Evolutionary conservation across 2,888 invertebrate species (phyloP).

Genomic region (Spisula solida): DNA sequence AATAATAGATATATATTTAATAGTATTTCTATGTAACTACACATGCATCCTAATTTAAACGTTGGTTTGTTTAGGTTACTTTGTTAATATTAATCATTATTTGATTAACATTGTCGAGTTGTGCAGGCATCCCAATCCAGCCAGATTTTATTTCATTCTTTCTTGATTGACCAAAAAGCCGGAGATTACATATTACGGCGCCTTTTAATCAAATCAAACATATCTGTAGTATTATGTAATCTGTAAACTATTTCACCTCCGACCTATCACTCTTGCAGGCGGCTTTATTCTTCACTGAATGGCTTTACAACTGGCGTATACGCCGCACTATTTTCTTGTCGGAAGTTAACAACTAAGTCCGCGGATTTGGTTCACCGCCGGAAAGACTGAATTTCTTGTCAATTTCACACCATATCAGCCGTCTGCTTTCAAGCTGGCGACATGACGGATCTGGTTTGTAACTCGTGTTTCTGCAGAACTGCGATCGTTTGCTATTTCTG

Average conservation of each 20-base stretch:
- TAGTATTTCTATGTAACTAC: background rate
- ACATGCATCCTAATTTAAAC: background rate
- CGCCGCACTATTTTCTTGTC: conserved; percentile 48
- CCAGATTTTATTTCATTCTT: conserved; percentile 45
- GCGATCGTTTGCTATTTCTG: conserved; percentile 15
- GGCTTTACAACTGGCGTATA: conserved; percentile 43
- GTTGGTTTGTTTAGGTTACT: background rate
- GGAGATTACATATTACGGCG: conserved; percentile 56
- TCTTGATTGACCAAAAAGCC: conserved; percentile 50
- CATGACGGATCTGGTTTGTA: conserved; percentile 22
- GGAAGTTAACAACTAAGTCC: conserved; percentile 50
- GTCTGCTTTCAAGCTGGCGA: conserved; percentile 56
- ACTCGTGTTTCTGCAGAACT: conserved; percentile 16
- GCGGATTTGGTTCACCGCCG: conserved; percentile 52
- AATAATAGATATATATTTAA: background rate
- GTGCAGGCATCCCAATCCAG: conserved; percentile 29
- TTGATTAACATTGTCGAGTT: conserved; percentile 35
- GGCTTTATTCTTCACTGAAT: conserved; percentile 44
- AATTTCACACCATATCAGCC: conserved; percentile 59
- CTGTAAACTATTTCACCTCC: conserved; percentile 62
- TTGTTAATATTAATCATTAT: conserved; percentile 32
- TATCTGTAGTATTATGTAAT: conserved; percentile 58
- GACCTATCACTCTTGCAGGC: conserved; percentile 44
- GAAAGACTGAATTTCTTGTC: conserved; percentile 59
- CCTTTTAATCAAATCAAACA: conserved; percentile 60